Percentiles rank a stretch among this genome's conserved stretches.
Conservation (phyloP, 2,797 vertebrate genomes). For the Lerista edwardsae region DNA sequence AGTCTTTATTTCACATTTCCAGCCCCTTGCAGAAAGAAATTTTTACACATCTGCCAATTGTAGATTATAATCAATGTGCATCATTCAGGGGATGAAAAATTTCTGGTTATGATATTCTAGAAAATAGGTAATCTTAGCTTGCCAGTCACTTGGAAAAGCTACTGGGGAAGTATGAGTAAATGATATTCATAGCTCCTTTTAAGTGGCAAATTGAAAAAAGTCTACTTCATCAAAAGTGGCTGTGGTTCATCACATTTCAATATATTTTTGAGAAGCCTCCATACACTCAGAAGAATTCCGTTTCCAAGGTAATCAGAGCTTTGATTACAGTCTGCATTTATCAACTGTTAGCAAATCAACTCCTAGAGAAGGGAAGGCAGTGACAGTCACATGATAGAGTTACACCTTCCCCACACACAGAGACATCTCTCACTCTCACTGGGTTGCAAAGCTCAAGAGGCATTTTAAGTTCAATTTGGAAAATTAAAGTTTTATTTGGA, state of each 20-base stretch:
- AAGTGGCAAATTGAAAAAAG: constrained; percentile 80
- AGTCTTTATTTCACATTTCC: constrained; percentile 63
- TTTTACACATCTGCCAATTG: constrained; percentile 52
- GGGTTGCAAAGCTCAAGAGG: constrained; percentile 44
- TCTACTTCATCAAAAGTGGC: constrained; percentile 73
- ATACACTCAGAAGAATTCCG: constrained; percentile 63
- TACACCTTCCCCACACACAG: constrained; percentile 43
- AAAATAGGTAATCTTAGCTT: constrained; percentile 68
- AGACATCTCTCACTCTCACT: constrained; percentile 44
- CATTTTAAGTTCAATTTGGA: constrained; percentile 50
- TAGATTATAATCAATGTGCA: constrained; percentile 68
- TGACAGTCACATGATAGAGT: constrained; percentile 53
- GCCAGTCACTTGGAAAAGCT: constrained; percentile 67
- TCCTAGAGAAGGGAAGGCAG: constrained; percentile 45
- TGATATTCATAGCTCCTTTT: constrained; percentile 78
- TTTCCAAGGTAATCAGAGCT: constrained; percentile 67
- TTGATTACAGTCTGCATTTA: constrained; percentile 70
- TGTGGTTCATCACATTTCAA: constrained; percentile 78
- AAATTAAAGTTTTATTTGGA: constrained; percentile 29
- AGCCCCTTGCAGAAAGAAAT: constrained; percentile 49
- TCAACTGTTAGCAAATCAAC: constrained; percentile 63
- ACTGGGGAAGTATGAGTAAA: constrained; percentile 73
- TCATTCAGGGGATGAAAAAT: constrained; percentile 35
- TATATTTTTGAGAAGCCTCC: constrained; percentile 73
- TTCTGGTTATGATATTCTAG: constrained; percentile 65